A percentile compares a stretch with the other conserved stretches of the same genome.
Conservation (phyloP, 2,113 vertebrate genomes). For the Poeciliopsis occidentalis region DNA sequence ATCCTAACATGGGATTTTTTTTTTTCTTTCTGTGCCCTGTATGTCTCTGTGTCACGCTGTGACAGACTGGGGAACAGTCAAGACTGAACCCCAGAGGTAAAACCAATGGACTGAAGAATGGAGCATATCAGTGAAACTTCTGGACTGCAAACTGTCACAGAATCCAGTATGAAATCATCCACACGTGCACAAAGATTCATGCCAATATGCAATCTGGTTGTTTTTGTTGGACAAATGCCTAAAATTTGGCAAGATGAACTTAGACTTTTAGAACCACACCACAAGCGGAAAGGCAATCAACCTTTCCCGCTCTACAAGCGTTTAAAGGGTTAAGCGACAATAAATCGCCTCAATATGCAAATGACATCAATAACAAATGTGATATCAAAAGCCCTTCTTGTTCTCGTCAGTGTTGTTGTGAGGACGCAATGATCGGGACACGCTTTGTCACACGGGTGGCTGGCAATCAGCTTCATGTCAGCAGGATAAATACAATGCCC, state of each 20-base stretch:
- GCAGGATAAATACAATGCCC: background rate
- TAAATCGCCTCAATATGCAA: slow-evolving; percentile 19
- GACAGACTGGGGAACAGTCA: too few species aligned
- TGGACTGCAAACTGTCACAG: background rate
- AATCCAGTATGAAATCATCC: background rate
- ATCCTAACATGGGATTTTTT: too few species aligned
- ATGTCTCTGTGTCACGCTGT: too few species aligned
- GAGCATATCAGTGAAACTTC: too few species aligned
- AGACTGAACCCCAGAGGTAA: too few species aligned
- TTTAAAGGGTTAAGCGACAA: slow-evolving; percentile 30
- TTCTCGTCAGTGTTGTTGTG: slow-evolving; percentile 11
- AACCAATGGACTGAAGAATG: too few species aligned
- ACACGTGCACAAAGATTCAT: background rate
- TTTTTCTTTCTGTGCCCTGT: too few species aligned
- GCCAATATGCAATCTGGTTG: background rate
- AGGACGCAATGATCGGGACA: background rate
- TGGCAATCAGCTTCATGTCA: slow-evolving; percentile 20
- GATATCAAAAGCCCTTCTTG: slow-evolving; percentile 14
- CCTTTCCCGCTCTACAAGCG: slow-evolving; percentile 17
- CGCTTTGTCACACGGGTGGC: slow-evolving; percentile 3
- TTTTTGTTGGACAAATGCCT: background rate
- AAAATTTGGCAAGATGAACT: background rate
- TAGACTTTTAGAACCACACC: too few species aligned
- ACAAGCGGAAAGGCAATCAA: too few species aligned
- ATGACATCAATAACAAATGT: slow-evolving; percentile 27